Conservation (phyloP, 2,797 vertebrate genomes). For the Siniperca scherzeri region DNA sequence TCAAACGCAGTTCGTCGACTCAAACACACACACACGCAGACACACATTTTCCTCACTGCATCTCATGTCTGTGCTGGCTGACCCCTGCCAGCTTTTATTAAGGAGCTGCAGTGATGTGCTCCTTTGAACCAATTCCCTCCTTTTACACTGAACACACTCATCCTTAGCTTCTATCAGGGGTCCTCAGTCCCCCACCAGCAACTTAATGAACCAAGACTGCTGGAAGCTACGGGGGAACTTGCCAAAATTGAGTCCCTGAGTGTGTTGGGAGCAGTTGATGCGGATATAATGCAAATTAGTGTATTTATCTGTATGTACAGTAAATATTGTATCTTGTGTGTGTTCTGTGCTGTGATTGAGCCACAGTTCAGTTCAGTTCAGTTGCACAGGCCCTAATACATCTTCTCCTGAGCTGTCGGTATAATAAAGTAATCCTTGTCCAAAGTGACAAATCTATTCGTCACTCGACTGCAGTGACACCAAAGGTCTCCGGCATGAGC, state of each 20-base stretch:
- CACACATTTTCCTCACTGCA: slow-evolving; percentile 60
- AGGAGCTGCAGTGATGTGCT: slow-evolving; percentile 95
- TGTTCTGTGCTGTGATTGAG: slow-evolving; percentile 24
- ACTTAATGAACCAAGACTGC: slow-evolving; percentile 81
- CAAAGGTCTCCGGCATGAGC: slow-evolving; percentile 82
- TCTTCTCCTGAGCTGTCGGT: slow-evolving; percentile 63
- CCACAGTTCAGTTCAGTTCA: slow-evolving; percentile 32
- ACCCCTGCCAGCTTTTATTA: slow-evolving; percentile 95
- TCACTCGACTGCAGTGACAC: slow-evolving; percentile 82
- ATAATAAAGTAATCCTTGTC: slow-evolving; percentile 80
- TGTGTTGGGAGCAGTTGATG: slow-evolving; percentile 34
- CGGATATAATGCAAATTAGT: slow-evolving; percentile 45
- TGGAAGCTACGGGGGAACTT: slow-evolving; percentile 60
- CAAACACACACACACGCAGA: slow-evolving; percentile 41
- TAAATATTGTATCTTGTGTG: slow-evolving; percentile 45
- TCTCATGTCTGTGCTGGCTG: slow-evolving; percentile 87
- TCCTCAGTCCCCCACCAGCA: slow-evolving; percentile 85
- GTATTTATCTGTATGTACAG: slow-evolving; percentile 48
- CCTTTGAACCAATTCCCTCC: slow-evolving; percentile 92
- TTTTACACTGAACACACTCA: slow-evolving; percentile 91
- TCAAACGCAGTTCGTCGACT: slow-evolving; percentile 16
- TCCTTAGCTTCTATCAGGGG: slow-evolving; percentile 91
- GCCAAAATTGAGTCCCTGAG: slow-evolving; percentile 58
- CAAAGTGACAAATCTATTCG: slow-evolving; percentile 79
- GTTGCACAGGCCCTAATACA: slow-evolving; percentile 36